Conservation (phyloP, 2,113 vertebrate species). For the Salvelinus namaycush region DNA sequence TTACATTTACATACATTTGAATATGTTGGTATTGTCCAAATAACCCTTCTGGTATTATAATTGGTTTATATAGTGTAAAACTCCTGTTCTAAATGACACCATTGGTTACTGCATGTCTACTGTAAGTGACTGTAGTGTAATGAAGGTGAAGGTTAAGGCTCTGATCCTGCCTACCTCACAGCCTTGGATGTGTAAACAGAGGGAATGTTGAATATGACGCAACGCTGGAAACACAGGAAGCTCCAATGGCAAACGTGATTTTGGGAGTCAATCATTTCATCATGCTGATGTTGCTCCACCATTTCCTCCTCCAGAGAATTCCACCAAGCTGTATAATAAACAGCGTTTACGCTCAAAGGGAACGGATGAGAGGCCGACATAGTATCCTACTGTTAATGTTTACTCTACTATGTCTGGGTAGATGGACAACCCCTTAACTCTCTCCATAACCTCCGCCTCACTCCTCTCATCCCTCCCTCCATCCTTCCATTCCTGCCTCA, state of each 20-base stretch:
- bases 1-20: too few relatives aligned
- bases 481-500: constrained; percentile 21
- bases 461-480: constrained; percentile 14
- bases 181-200: constrained; percentile 51
- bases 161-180: constrained; percentile 49
- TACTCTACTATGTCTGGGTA: constrained; percentile 60
- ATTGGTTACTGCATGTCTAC: constrained; percentile 37
- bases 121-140: constrained; percentile 43
- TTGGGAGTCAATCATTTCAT: constrained; percentile 61
- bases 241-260: constrained; percentile 53
- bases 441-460: constrained; percentile 34
- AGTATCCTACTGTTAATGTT: constrained; percentile 69
- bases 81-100: too few relatives aligned
- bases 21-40: too few relatives aligned
- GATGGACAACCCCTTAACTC: constrained; percentile 58
- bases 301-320: constrained; percentile 77
- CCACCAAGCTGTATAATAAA: constrained; percentile 60
- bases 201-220: constrained; percentile 54
- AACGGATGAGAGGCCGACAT: constrained; percentile 44
- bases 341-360: constrained; percentile 56
- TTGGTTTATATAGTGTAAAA: too few relatives aligned
- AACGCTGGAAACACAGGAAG: constrained; percentile 42
- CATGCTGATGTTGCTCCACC: constrained; percentile 59
- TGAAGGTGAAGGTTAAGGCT: constrained; percentile 42
- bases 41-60: too few relatives aligned